Conservation (phyloP, 2,113 vertebrate genomes). For the Orcinus orca region DNA sequence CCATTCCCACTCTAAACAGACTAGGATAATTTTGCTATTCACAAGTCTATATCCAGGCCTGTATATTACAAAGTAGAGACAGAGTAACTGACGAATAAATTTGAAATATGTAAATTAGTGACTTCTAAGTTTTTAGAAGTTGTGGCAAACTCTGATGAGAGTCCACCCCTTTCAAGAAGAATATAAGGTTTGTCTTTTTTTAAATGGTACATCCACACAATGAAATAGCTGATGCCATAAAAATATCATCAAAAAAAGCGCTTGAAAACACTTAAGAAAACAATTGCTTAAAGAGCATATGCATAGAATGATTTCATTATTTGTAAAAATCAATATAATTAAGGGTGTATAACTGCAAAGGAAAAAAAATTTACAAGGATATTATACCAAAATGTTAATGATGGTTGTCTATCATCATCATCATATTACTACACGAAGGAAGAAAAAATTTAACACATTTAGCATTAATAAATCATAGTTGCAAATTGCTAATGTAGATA, state of each 20-base stretch:
- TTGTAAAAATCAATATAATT: slow-evolving; percentile 15
- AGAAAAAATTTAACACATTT: not conserved
- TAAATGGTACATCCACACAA: not conserved
- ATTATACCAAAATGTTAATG: slow-evolving; percentile 34
- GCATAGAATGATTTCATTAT: not conserved
- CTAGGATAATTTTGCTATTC: slow-evolving; percentile 8
- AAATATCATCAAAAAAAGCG: not conserved
- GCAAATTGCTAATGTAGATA: not conserved
- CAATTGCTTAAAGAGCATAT: not conserved
- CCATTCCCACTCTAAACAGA: not conserved
- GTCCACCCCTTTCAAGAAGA: not conserved
- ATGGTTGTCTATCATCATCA: not conserved
- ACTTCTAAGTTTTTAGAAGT: slow-evolving; percentile 17
- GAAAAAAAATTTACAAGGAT: not conserved
- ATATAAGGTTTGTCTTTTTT: not conserved
- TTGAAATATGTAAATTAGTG: not conserved
- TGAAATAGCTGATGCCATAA: not conserved
- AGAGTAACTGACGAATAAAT: not conserved
- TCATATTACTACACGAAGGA: not conserved
- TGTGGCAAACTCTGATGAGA: slow-evolving; percentile 19
- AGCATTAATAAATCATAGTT: not conserved
- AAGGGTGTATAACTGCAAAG: not conserved
- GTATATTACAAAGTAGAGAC: not conserved
- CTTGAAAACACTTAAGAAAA: slow-evolving; percentile 20
- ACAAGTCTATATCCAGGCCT: not conserved